Evolutionary conservation across 2,113 vertebrate genomes (phyloP).

Genomic region (Jacana jacana): DNA sequence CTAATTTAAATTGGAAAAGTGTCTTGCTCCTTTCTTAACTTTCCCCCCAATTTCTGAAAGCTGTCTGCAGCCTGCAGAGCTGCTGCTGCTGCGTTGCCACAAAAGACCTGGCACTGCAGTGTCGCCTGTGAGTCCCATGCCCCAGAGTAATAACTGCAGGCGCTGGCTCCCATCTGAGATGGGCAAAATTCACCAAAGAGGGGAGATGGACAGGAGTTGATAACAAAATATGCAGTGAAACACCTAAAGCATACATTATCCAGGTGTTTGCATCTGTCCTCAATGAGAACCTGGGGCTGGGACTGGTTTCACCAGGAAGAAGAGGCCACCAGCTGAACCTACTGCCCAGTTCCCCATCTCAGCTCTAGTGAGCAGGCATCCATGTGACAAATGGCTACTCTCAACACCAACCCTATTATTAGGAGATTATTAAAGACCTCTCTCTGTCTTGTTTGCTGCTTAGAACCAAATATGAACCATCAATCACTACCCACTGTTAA

Average conservation of each 20-base stretch:
- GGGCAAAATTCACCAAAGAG: background rate
- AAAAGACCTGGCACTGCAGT: background rate
- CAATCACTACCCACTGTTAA: background rate
- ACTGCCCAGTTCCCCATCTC: background rate
- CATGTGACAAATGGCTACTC: background rate
- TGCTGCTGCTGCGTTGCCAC: background rate
- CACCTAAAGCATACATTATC: fast-evolving
- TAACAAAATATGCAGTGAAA: background rate
- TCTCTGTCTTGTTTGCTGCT: background rate
- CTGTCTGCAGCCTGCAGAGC: background rate
- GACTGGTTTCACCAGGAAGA: background rate
- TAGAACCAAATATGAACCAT: background rate
- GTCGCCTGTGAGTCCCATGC: fast-evolving
- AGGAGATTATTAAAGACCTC: no score
- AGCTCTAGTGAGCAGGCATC: fast-evolving
- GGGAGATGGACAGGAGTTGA: background rate
- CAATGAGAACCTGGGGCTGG: background rate
- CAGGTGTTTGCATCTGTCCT: background rate
- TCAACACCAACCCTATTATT: background rate
- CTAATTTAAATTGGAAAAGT: background rate
- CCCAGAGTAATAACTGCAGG: background rate
- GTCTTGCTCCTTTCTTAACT: background rate
- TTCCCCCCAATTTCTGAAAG: background rate
- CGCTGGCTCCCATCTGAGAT: background rate
- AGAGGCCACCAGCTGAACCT: background rate